Evolutionary conservation across 1,140 invertebrate genomes (phyloP), one percentile per base, ranked within the genome.

Genomic region (Ridgeia piscesae): DNA sequence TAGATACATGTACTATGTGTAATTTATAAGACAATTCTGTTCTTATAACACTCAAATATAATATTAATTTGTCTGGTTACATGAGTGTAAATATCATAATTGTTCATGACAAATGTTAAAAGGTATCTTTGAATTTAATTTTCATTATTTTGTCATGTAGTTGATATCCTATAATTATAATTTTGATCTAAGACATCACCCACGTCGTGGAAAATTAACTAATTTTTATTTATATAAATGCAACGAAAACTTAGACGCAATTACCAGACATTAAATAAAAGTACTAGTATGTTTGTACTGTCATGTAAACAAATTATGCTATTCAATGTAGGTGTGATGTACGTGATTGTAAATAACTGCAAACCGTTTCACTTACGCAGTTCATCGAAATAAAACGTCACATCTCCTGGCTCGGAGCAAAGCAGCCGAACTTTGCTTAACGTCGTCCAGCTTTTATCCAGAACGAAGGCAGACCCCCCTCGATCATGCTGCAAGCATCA

Each of bases 401-500:
- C 0, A 77, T 99, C 98, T 94, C 98, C 98, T 31, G 93, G 94
- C 89, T 98, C 98, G 14, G 92, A 92, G 96, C 99, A 99, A 96
- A 99, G 99, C 92, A 99, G 97, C 93, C 99, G 97, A 48, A 98
- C 98, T 97, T 99, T 99, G 92, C 99, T 96, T 96, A 99, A 99
- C 93, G 98, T 98, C 89, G 98, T 99, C 98, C 98, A 99, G 95
- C 98, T 97, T 34, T 92, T 77, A 21, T 42, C 27, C 34, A 58
- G 48, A 31, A 91, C 8, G 58, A 31, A 21, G 2, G 8, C 58
- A 27, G n/a, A n/a, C n/a, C 58, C 58, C 4, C 58, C 58, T 17
- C 58, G 58, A 21, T 77, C 58, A 21, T 2, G 2, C 58, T 77
- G 58, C 27, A 9, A 21, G 27, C 27, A 77, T 77, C 58, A 77